phyloP scores from a whole-genome alignment of 2,888 invertebrate species.

The Tubulanus polymorphus region DNA sequence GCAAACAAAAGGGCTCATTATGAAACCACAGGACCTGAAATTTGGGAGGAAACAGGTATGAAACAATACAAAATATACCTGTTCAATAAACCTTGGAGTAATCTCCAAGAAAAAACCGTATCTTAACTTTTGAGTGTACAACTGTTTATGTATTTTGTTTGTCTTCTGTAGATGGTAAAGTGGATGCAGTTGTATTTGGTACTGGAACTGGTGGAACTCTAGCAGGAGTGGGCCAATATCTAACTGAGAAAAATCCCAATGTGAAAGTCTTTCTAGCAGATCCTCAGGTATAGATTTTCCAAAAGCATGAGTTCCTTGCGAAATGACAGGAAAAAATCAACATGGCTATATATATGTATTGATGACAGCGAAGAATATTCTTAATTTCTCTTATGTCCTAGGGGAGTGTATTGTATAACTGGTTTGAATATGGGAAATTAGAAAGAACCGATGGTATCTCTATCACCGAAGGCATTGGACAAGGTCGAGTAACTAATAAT shows the following conservation, averaged over 20 bases:
- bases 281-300: conserved; percentile 25
- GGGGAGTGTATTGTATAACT: conserved; percentile 52
- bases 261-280: conserved; percentile 43
- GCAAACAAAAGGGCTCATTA: conserved; percentile 49
- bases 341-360: not conserved
- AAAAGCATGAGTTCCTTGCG: not conserved
- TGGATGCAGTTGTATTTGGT: conserved; percentile 49
- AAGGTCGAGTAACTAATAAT: conserved; percentile 52
- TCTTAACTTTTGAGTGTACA: no score
- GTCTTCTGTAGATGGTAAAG: conserved; percentile 38
- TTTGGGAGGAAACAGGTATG: conserved; percentile 48
- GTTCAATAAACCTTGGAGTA: no score
- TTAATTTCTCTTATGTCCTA: conserved; percentile 16
- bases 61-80: conserved; percentile 7
- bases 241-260: conserved; percentile 49
- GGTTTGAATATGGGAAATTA: conserved; percentile 46
- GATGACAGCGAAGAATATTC: not conserved
- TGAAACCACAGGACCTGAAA: conserved; percentile 53
- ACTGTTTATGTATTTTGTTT: conserved; percentile 5
- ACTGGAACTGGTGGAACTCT: conserved; percentile 54
- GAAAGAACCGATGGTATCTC: conserved; percentile 47
- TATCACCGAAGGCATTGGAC: conserved; percentile 53
- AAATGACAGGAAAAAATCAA: not conserved
- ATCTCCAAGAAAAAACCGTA: no score
- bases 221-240: conserved; percentile 43